phyloP scores from a whole-genome alignment of 2,888 invertebrate genomes.

The Sialis lutaria region DNA sequence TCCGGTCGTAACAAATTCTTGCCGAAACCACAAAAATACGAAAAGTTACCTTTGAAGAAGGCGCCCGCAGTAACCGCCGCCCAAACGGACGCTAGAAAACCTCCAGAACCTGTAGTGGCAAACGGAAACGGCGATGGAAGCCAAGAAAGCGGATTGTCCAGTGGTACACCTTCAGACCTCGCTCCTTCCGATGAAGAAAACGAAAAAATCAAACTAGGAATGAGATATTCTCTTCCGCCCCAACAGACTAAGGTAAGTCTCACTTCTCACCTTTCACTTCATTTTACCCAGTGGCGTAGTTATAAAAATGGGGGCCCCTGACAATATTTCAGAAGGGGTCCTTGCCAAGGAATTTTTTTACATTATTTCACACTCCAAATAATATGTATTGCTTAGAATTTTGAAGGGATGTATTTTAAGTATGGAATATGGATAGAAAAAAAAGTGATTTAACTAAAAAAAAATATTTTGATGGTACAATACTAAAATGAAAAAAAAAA shows the following conservation, averaged over 20 bases:
- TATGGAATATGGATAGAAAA: too few species aligned
- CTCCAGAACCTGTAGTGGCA: slow-evolving; percentile 16
- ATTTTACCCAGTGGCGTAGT: too few species aligned
- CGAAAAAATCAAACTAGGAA: slow-evolving; percentile 21
- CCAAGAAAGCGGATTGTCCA: slow-evolving; percentile 22
- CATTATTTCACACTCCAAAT: too few species aligned
- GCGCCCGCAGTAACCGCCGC: not conserved
- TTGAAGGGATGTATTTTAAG: too few species aligned
- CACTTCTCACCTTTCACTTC: too few species aligned
- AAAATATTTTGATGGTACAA: too few species aligned
- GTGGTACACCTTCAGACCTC: slow-evolving; percentile 22
- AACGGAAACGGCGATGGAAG: slow-evolving; percentile 10
- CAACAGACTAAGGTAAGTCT: slow-evolving; percentile 11
- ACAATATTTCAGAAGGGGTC: too few species aligned
- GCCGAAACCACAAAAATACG: slow-evolving; percentile 22
- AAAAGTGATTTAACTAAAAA: too few species aligned
- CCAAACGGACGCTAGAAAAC: slow-evolving; percentile 7
- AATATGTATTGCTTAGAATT: too few species aligned
- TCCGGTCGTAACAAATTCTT: slow-evolving; percentile 22
- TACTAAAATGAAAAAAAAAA: too few species aligned
- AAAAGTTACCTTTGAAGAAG: slow-evolving; percentile 14
- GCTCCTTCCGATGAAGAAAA: slow-evolving; percentile 17
- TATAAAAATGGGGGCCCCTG: too few species aligned
- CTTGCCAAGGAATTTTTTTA: too few species aligned
- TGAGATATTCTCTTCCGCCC: slow-evolving; percentile 22